Percentiles rank a stretch among this genome's conserved stretches.
These are phyloP conservation scores for Calliopsis andreniformis DNA, from an alignment of 1,140 invertebrate species.

Conservation along the genomic window DNA sequence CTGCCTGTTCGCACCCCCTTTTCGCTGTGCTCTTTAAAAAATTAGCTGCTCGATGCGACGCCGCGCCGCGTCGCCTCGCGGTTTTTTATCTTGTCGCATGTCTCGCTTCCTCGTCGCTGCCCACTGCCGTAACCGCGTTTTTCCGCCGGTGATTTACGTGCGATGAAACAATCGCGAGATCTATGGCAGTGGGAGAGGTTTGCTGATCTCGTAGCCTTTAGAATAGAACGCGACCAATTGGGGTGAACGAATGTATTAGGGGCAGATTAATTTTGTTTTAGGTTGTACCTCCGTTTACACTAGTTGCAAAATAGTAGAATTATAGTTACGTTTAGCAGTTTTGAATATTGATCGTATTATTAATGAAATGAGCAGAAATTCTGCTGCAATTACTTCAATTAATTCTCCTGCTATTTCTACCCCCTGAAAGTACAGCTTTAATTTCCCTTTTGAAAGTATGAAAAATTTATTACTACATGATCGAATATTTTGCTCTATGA, in stretches of 20 bases:
- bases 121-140: constrained; percentile 18
- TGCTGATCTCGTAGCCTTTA: constrained; percentile 2
- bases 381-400: too few species aligned
- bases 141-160: constrained; percentile 23
- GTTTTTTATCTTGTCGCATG: constrained; percentile 40
- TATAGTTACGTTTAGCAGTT: too few species aligned
- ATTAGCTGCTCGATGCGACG: constrained; percentile 59
- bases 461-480: too few species aligned
- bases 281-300: too few species aligned
- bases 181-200: not conserved
- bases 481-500: not conserved
- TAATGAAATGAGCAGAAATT: too few species aligned
- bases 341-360: too few species aligned
- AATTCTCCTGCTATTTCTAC: too few species aligned
- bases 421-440: too few species aligned
- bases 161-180: constrained; percentile 39
- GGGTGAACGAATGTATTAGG: not conserved
- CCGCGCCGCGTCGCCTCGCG: not conserved
- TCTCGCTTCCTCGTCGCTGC: constrained; percentile 1
- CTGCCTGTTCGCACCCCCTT: constrained; percentile 63
- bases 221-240: not conserved
- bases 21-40: constrained; percentile 67
- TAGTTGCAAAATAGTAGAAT: too few species aligned
- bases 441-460: too few species aligned
- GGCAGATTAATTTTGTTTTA: too few species aligned